Evolutionary conservation across 2,888 invertebrate species (phyloP).

Genomic region (Parelbella ahira): DNA sequence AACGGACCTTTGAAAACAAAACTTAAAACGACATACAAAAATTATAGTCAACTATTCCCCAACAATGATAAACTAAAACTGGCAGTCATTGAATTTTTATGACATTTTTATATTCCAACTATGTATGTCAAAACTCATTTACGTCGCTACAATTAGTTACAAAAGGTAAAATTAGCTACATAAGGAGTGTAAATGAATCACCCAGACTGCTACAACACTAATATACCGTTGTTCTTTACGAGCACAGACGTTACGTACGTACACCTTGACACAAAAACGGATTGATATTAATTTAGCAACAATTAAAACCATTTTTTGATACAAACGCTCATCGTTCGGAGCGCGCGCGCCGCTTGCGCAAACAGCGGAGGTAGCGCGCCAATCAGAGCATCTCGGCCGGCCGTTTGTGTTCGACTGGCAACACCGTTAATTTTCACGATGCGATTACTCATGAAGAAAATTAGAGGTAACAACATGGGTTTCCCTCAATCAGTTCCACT

Average conservation of each 20-base stretch:
- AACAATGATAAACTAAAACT: too few species aligned
- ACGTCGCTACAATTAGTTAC: too few species aligned
- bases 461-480: conserved; percentile 20
- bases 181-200: background rate
- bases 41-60: too few species aligned
- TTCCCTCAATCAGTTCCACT: conserved; percentile 21
- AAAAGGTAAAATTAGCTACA: too few species aligned
- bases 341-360: conserved; percentile 27
- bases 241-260: background rate
- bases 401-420: conserved; percentile 21
- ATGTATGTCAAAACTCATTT: too few species aligned
- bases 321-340: conserved; percentile 5
- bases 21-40: too few species aligned
- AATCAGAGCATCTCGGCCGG: conserved; percentile 64
- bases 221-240: background rate
- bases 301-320: conserved; percentile 20
- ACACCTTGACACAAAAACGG: conserved; percentile 16
- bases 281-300: conserved; percentile 19
- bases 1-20: too few species aligned
- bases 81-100: too few species aligned
- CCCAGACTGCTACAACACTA: conserved; percentile 1
- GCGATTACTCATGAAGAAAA: conserved; percentile 26
- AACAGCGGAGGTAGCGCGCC: conserved; percentile 37
- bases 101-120: too few species aligned
- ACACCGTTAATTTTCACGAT: conserved; percentile 20